Conservation (phyloP, 1,140 invertebrate species). For the Zaprionus vittiger region DNA sequence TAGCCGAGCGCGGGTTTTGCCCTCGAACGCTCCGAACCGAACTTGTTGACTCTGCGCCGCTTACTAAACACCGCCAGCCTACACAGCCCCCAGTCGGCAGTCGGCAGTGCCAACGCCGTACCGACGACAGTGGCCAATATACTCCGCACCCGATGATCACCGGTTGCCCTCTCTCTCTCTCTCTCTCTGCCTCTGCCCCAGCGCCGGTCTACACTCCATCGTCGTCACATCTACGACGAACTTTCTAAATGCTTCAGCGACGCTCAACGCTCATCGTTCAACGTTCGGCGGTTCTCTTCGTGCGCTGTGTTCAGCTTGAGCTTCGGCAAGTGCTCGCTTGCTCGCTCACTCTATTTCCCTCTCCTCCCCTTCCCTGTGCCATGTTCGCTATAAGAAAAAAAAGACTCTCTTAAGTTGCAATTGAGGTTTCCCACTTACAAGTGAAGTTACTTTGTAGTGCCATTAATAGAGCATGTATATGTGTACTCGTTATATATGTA, state of each 20-base stretch:
- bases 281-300: constrained; percentile 1
- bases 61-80: constrained; percentile 57
- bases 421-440: neutral
- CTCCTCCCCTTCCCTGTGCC: too few species aligned
- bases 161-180: constrained; percentile 4
- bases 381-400: neutral
- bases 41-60: constrained; percentile 68
- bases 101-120: too few species aligned
- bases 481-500: too few species aligned
- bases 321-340: constrained; percentile 22
- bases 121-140: constrained; percentile 5
- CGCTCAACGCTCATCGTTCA: constrained; percentile 20
- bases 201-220: neutral
- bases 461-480: neutral
- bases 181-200: neutral
- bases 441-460: neutral
- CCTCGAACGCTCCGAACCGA: constrained; percentile 6
- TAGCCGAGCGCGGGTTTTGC: constrained; percentile 36
- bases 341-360: neutral
- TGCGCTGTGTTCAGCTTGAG: constrained; percentile 22
- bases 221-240: constrained; percentile 33
- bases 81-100: constrained; percentile 2
- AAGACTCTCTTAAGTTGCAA: constrained; percentile 2
- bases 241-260: constrained; percentile 62
- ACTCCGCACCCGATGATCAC: neutral